Evolutionary conservation across 1,140 invertebrate species (phyloP).

Genomic region (Pachyrhynchus sulphureomaculatus): DNA sequence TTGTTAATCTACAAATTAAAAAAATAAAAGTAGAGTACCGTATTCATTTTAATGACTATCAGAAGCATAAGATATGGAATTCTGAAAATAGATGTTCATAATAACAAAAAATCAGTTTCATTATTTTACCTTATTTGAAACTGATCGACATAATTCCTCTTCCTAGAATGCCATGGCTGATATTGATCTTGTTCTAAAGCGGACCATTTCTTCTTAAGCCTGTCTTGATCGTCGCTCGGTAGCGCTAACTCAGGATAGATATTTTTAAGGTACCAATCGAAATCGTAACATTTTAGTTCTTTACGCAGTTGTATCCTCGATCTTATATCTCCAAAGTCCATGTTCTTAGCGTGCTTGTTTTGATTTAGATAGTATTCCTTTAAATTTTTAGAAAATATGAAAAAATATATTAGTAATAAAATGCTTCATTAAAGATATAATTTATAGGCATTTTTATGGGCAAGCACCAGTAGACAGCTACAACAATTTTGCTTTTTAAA

Average conservation of each 20-base stretch:
- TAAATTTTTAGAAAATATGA: no score
- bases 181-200: constrained; percentile 63
- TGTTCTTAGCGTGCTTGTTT: constrained; percentile 62
- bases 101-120: neutral
- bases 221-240: constrained; percentile 60
- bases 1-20: constrained; percentile 53
- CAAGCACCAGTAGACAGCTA: no score
- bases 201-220: constrained; percentile 62
- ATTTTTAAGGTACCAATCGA: constrained; percentile 92
- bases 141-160: constrained; percentile 72
- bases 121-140: constrained; percentile 67
- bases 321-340: constrained; percentile 78
- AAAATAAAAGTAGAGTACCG: no score
- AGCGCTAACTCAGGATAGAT: constrained; percentile 82
- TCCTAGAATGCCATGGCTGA: constrained; percentile 78
- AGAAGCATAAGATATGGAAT: no score
- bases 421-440: no score
- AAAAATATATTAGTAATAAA: no score
- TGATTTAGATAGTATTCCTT: constrained; percentile 78
- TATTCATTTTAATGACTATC: no score
- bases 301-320: constrained; percentile 70
- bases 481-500: no score
- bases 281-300: constrained; percentile 78
- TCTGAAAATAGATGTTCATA: no score
- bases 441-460: no score